Evolutionary conservation across 1,140 invertebrate genomes (phyloP).

Genomic region (Lucilia sericata): DNA sequence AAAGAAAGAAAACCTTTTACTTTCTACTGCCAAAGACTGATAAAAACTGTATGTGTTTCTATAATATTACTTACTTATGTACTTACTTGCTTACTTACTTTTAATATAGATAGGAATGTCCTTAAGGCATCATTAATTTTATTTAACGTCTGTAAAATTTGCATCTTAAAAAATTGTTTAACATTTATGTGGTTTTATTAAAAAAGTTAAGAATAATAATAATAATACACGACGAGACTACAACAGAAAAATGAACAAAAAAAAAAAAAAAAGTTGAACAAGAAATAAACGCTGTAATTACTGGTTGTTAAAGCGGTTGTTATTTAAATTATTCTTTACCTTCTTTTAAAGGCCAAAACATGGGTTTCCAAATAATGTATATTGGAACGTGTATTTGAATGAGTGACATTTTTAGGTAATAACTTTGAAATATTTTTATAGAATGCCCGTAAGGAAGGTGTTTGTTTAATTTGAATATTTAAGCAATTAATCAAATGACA

Average conservation of each 20-base stretch:
- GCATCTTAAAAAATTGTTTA: slow-evolving; percentile 29
- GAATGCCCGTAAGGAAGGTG: slow-evolving; percentile 11
- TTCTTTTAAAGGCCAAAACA: not conserved
- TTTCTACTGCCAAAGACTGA: not conserved
- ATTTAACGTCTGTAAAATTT: slow-evolving; percentile 47
- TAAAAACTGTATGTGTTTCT: not conserved
- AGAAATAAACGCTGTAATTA: slow-evolving; percentile 23
- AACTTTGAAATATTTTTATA: not conserved
- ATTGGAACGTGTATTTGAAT: not conserved
- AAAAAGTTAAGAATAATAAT: not conserved
- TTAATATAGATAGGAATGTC: slow-evolving; percentile 40
- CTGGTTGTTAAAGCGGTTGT: not conserved
- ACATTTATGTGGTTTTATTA: slow-evolving; percentile 20
- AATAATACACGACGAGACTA: not conserved
- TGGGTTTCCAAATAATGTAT: too few relatives aligned
- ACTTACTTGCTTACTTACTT: slow-evolving; percentile 2
- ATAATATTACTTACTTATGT: not conserved
- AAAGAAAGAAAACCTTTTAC: not conserved
- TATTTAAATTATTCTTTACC: not conserved
- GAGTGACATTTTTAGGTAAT: not conserved
- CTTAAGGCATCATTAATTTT: slow-evolving; percentile 49
- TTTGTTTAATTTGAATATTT: slow-evolving; percentile 22
- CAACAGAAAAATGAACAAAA: not conserved
- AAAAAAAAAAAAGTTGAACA: not conserved
- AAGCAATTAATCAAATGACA: slow-evolving; percentile 22